Base-by-base conservation (phyloP, 2,888 invertebrate species). In the Eupithecia tripunctaria region DNA sequence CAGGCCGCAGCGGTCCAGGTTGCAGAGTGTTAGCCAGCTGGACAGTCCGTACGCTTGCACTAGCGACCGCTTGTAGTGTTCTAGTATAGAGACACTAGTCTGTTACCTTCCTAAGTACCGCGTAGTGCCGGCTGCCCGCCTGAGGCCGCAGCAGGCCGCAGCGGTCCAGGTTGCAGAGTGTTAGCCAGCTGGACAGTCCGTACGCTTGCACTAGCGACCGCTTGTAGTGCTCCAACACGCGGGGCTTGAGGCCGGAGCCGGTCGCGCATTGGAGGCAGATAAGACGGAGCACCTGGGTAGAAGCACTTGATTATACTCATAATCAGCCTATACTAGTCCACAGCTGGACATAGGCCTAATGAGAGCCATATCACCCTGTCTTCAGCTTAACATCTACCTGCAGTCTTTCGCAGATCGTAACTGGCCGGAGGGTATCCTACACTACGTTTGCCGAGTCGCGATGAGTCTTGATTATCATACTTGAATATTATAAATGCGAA, bases 221-320 rank as follows among this genome's bases (percentile, higher is more conserved):
- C 80, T 96, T 95, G 87, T 96, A 96, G 83, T 95, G 94, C 79
- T 96, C 96, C 70, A 98, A 86, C 0, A 99, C 95, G 88, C 98
- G 98, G 3, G 96, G 97, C 88, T 99, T 99, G 5, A 99, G 95
- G 0, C 99, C 99, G 25, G 98, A 98, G 71, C 97, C 97, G 3
- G 98, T 98, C 25, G 97, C 95, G 76, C 98, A 99, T 90, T 99
- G 99, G 70, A 99, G 96, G 88, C 98, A 98, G 75, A 99, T 97
- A 8, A 99, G 94, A 14, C 99, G 95, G 56, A 99, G 93, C 12
- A 99, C 97, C 94, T 94, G 27, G 38, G 18, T 60, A 64, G 41
- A 67, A 60, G 29, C 12, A 59, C 21, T 27, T 27, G 5, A 43
- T 68, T 43, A 43, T 62, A n/a, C n/a, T n/a, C n/a, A n/a, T n/a